Evolutionary conservation across 2,888 invertebrate species (phyloP).

Genomic region (Calliscelio sp.): DNA sequence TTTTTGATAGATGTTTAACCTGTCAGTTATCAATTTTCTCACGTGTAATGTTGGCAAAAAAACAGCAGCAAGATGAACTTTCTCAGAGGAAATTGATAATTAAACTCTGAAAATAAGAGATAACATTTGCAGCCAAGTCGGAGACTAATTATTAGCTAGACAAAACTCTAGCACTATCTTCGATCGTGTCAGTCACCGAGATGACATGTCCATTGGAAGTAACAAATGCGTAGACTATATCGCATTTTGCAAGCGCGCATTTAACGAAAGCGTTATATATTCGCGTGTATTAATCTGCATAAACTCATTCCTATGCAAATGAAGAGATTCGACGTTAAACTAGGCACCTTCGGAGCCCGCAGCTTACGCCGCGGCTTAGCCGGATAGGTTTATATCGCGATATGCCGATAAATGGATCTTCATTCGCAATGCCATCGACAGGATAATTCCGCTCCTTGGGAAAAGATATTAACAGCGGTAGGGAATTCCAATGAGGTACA

Average conservation of each 20-base stretch:
- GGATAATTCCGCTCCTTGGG: slow-evolving; percentile 70
- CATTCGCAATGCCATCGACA: slow-evolving; percentile 73
- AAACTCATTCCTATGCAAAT: slow-evolving; percentile 83
- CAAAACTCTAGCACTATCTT: slow-evolving; percentile 13
- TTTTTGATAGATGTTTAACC: too few species aligned
- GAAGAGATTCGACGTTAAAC: slow-evolving; percentile 74
- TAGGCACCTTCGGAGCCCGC: slow-evolving; percentile 72
- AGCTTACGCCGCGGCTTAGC: slow-evolving; percentile 75
- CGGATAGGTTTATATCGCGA: slow-evolving; percentile 73
- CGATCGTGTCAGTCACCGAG: slow-evolving; percentile 34
- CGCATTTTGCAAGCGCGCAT: slow-evolving; percentile 52
- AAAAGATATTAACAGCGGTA: slow-evolving; percentile 66
- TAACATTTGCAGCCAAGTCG: too few species aligned
- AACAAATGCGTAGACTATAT: slow-evolving; percentile 57
- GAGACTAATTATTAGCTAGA: not conserved
- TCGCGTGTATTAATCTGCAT: slow-evolving; percentile 85
- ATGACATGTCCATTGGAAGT: slow-evolving; percentile 46
- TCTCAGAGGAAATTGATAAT: too few species aligned
- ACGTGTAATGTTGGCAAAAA: too few species aligned
- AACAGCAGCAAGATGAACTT: too few species aligned
- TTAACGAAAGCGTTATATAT: slow-evolving; percentile 75
- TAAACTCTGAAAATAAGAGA: too few species aligned
- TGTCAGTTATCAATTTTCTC: too few species aligned
- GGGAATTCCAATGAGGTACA: slow-evolving; percentile 65
- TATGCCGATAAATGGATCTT: slow-evolving; percentile 75